Base-by-base conservation (phyloP, 2,113 vertebrate species). In the Casuarius casuarius region DNA sequence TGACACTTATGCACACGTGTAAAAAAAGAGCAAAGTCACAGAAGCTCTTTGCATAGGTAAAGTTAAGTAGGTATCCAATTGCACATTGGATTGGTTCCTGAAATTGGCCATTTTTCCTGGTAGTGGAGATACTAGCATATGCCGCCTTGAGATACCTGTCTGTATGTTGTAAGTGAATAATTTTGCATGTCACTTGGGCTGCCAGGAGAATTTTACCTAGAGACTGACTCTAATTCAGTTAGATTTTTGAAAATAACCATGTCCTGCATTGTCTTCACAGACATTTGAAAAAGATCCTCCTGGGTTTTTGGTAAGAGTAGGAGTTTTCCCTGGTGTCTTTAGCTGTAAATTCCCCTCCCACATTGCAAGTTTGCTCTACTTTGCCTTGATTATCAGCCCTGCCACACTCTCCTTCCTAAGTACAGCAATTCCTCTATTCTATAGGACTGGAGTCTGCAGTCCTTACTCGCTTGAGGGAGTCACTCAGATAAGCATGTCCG, bases 291-390 rank as follows among this genome's bases (percentile, higher is more conserved):
- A 82, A 44, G 25, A 59, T 77, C 40, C 46, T 89, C 23, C 42
- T 76, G 77, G 29, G 28, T 76, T 89, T 89, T 94, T 92, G 72
- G 49, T 74, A 92, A 93, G 92, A 95, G 77, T 92, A 82, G 95
- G 95, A 93, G 95, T 96, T 91, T 89, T 46, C 26, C 56, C 9
- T 81, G 38, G 12, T 84, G 73, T 79, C 80, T 84, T 49, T 7
- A 42, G 22, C 5, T 70, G 94, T 95, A 73, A 94, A 89, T 68
- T 91, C 94, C 84, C 91, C 91, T 97, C 92, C 94, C 81, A 91
- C 92, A 20, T n/a, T 58, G 40, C 66, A 51, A 38, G 8, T 78
- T 75, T 75, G 62, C 29, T 79, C 58, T 87, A 4, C 31, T 79
- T 88, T 58, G 33, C 58, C 17, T 7, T 31, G 33, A 4, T 72